Evolutionary conservation across 2,888 invertebrate species (phyloP), one percentile per base, ranked within the genome.

Genomic region (Taphrorychus bicolor): DNA sequence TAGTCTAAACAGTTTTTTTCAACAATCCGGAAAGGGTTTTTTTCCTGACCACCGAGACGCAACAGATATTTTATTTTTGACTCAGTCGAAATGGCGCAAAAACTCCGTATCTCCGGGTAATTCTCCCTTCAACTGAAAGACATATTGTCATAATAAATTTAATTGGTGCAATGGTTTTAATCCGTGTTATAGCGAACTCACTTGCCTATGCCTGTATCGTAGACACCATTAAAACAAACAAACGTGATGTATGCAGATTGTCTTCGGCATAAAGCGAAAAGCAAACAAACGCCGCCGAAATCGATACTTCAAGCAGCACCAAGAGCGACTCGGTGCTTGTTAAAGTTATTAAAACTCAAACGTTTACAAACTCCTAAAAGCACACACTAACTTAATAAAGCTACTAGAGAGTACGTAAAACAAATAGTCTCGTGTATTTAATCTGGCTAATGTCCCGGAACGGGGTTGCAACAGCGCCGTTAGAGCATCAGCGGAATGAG

Each of bases 391-490:
- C 51, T 51, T 51, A 51, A 51, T 51, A 51, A 51, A 21, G 51
- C 51, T 21, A 51, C 21, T 22, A 18, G 51, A n/a, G n/a, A 51
- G 51, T 51, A 51, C 19, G 21, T 51, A 51, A 51, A 51, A 51
- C 51, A 51, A 51, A 51, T 51, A 51, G 51, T 51, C 45, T 45
- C 11, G 51, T 51, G 51, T 51, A 51, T 51, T 51, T 51, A 51
- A 51, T 51, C 51, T 51, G 21, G 51, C 51, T 51, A 51, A 51
- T 51, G 51, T 51, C 51, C 51, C 51, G 51, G 19, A 51, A 51
- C 18, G 51, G 51, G 51, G 51, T 51, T 51, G 51, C 51, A 51
- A 51, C 51, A 51, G 51, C 22, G 51, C 51, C 51, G 51, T 18
- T 22, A 19, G 51, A 51, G 22, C 22, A 22, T 51, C 51, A 21